Conservation (phyloP, 2,797 vertebrate genomes). For the Microctenopoma stevenorrisi region DNA sequence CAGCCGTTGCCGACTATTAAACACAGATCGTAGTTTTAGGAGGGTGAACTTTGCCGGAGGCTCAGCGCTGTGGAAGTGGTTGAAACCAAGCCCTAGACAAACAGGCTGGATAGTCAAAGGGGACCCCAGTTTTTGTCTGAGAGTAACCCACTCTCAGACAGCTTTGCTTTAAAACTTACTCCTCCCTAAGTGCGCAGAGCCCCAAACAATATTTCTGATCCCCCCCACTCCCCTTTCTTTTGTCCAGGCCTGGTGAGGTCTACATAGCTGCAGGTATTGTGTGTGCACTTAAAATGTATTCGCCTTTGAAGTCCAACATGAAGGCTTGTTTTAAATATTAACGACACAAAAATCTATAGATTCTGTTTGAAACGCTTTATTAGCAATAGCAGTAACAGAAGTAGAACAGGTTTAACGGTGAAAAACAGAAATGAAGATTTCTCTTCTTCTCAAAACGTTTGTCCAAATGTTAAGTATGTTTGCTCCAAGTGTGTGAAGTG, state of each 20-base stretch:
- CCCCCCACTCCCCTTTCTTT: conserved; percentile 43
- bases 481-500: conserved; percentile 14
- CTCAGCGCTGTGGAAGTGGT: conserved; percentile 63
- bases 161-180: conserved; percentile 59
- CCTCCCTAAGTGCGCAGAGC: conserved; percentile 62
- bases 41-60: conserved; percentile 58
- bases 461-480: conserved; percentile 14
- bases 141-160: conserved; percentile 51
- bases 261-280: conserved; percentile 73
- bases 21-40: conserved; percentile 58
- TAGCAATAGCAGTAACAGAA: background rate
- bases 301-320: conserved; percentile 72
- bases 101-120: conserved; percentile 69
- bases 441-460: conserved; percentile 5
- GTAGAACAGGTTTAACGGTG: conserved; percentile 13
- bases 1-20: conserved; percentile 50
- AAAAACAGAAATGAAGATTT: conserved; percentile 1
- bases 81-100: conserved; percentile 71
- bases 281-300: conserved; percentile 62
- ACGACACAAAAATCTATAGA: conserved; percentile 58
- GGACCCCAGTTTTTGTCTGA: conserved; percentile 54
- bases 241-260: conserved; percentile 62
- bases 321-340: conserved; percentile 74
- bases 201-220: conserved; percentile 67
- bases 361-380: conserved; percentile 38